A percentile compares a stretch with the other conserved stretches of the same genome.
Conservation (phyloP, 1,140 invertebrate genomes). For the Heliconius hewitsoni region DNA sequence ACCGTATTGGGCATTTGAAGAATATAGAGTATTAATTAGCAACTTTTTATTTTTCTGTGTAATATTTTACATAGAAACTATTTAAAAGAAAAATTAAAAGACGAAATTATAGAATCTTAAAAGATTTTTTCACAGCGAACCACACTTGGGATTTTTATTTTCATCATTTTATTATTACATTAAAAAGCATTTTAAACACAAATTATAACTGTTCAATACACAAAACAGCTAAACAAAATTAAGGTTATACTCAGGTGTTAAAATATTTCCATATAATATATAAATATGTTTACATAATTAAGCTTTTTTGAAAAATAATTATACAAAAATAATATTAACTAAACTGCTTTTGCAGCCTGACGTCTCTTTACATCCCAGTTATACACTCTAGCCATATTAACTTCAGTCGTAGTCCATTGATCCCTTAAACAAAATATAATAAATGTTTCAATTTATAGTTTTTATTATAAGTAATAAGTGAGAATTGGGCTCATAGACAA, state of each 20-base stretch:
- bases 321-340: neutral
- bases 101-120: neutral
- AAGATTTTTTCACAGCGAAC: neutral
- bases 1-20: too few species aligned
- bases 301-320: neutral
- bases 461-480: too few species aligned
- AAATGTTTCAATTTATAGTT: too few species aligned
- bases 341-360: conserved; percentile 81
- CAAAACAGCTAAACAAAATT: neutral
- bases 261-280: conserved; percentile 1
- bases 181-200: neutral
- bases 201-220: neutral
- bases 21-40: neutral
- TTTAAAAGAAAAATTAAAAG: neutral
- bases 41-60: neutral
- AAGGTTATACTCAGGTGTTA: neutral
- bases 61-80: too few species aligned
- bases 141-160: neutral
- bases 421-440: conserved; percentile 84
- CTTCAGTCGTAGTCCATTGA: conserved; percentile 99
- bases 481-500: too few species aligned
- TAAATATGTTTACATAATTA: conserved; percentile 11
- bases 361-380: conserved; percentile 97
- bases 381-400: conserved; percentile 97
- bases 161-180: neutral